Percentiles rank a stretch among this genome's conserved stretches.
Conservation (phyloP, 1,140 invertebrate genomes). For the Rhysida immarginata region DNA sequence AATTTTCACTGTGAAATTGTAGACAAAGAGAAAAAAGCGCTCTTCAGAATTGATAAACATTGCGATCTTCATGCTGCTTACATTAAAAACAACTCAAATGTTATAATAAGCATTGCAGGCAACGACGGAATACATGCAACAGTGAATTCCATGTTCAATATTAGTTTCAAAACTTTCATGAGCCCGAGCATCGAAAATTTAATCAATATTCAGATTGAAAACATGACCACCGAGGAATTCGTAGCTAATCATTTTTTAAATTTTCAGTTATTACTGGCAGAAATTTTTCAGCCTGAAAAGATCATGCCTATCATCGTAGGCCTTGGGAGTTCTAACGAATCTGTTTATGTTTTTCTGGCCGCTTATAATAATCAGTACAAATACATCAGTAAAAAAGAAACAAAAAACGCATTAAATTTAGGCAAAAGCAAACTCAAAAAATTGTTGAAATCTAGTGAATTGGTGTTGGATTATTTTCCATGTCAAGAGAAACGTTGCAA, state of each 20-base stretch:
- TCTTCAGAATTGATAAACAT: constrained; percentile 52
- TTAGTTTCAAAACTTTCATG: constrained; percentile 62
- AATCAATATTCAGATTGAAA: constrained; percentile 52
- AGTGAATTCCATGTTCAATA: constrained; percentile 63
- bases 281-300: constrained; percentile 32
- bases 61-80: constrained; percentile 52
- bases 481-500: constrained; percentile 26
- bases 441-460: constrained; percentile 35
- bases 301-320: constrained; percentile 44
- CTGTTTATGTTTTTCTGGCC: constrained; percentile 52
- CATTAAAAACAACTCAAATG: constrained; percentile 22
- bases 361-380: constrained; percentile 29
- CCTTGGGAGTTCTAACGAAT: constrained; percentile 27
- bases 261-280: constrained; percentile 51
- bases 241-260: constrained; percentile 53
- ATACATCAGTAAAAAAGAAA: constrained; percentile 43
- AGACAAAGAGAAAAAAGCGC: constrained; percentile 20
- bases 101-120: constrained; percentile 58
- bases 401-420: constrained; percentile 42
- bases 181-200: constrained; percentile 69
- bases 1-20: constrained; percentile 72
- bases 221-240: constrained; percentile 55
- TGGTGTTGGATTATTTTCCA: constrained; percentile 23
- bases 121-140: constrained; percentile 76
- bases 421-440: constrained; percentile 45